Percentiles rank a stretch among this genome's conserved stretches.
phyloP scores from a whole-genome alignment of 2,888 invertebrate species.

The Calliphora vomitoria region DNA sequence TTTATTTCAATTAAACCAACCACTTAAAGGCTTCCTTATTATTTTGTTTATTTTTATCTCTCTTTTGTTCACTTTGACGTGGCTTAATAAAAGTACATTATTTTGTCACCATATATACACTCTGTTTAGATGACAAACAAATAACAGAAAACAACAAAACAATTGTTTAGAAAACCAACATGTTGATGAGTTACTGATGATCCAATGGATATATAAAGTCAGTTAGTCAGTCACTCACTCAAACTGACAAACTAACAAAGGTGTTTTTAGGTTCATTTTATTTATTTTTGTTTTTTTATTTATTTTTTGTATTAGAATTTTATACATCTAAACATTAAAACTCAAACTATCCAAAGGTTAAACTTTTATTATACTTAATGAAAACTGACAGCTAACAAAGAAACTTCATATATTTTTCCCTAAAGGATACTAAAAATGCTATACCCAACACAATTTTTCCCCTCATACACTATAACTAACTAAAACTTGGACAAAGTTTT shows the following conservation, averaged over 20 bases:
- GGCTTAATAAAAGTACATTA: conserved; percentile 7
- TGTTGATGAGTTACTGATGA: conserved; percentile 22
- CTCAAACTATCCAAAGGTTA: conserved; percentile 33
- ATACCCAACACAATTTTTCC: neutral
- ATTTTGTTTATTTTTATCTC: too few relatives aligned
- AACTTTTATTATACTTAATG: conserved; percentile 62
- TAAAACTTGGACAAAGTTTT: conserved; percentile 3
- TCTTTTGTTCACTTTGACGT: conserved; percentile 28
- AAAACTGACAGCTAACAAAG: conserved; percentile 67
- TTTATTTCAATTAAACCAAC: too few relatives aligned
- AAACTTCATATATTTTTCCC: conserved; percentile 59
- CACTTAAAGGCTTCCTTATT: too few relatives aligned
- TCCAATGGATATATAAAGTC: neutral
- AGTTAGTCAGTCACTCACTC: conserved; percentile 17
- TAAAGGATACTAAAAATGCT: conserved; percentile 34
- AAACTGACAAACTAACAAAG: conserved; percentile 14
- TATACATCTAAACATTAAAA: conserved; percentile 25
- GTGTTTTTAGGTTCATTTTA: neutral
- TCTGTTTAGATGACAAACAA: neutral
- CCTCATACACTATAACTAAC: neutral
- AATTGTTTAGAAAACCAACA: conserved; percentile 10
- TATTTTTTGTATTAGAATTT: neutral
- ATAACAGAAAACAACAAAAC: neutral
- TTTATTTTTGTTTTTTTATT: conserved; percentile 1
- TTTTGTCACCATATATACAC: neutral